Evolutionary conservation across 2,113 vertebrate species (phyloP), one percentile per base, ranked within the genome.

Genomic region (Desmodus rotundus): DNA sequence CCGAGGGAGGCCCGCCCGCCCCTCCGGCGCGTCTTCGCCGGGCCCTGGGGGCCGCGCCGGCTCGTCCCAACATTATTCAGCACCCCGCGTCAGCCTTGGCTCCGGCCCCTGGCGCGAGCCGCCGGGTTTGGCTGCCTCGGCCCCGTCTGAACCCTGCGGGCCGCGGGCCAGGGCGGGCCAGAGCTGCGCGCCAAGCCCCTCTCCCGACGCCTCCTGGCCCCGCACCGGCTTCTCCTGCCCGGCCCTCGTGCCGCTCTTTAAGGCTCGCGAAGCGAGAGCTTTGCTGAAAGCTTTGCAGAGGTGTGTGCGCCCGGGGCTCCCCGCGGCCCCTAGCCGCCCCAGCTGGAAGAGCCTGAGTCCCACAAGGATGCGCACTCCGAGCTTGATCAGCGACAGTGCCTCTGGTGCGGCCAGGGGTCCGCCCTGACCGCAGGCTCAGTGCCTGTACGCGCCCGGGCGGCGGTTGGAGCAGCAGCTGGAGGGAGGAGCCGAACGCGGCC

Each of bases 11-110:
- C 33, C 20, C 1, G 45, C 54, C 45, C 36, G 20, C 33, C 33
- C 20, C 38, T 76, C 19, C 85, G 9, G 91, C 4, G 22, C 24
- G 24, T 63, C 89, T 70, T 58, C 12, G 28, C 50, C 8, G 65
- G 52, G 63, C 87, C n/a, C 47, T 2, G 14, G 50, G 89, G 94
- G 54, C 83, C n/a, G 58, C 31, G 26, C 63, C 47, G 13, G 12
- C 56, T 38, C n/a, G 9, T 65, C 80, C 80, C 61, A 93, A 41
- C 90, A 93, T 93, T 54, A 47, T 52, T 92, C 81, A 61, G 82
- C 93, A 5, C 43, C 76, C 70, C 73, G 52, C 93, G 96, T 97
- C 96, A 96, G 80, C 77, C 36, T 91, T 94, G 95, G 96, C 94
- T 61, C 12, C 31, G 28, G 54, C 70, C 74, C 13, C 74, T 82